Conservation (phyloP, 2,113 vertebrate genomes). For the Calidris pugnax region DNA sequence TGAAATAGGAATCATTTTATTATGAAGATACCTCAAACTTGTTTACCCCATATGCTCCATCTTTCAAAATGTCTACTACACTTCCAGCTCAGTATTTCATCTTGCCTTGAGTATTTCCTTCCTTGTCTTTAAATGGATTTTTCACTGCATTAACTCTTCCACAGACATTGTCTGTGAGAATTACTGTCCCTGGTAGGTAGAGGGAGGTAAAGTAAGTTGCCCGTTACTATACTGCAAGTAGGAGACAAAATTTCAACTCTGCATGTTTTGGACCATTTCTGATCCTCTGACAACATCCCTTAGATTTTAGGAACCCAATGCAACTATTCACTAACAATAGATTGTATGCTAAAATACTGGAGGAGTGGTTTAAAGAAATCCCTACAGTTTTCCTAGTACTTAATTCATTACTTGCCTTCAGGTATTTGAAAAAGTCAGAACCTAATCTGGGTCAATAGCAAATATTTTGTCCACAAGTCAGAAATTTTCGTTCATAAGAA, state of each 20-base stretch:
- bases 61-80: conserved; percentile 14
- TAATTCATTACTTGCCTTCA: background rate
- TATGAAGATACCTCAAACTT: conserved; percentile 44
- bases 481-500: background rate
- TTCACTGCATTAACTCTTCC: background rate
- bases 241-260: background rate
- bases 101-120: background rate
- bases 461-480: background rate
- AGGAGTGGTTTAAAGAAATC: background rate
- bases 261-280: background rate
- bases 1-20: conserved; percentile 44
- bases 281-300: background rate
- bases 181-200: background rate
- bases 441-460: background rate
- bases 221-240: background rate
- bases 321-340: background rate
- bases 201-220: background rate
- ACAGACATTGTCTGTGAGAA: background rate
- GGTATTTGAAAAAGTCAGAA: background rate
- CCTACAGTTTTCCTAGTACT: background rate
- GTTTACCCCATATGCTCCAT: conserved; percentile 25
- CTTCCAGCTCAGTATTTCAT: conserved; percentile 24
- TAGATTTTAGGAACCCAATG: background rate
- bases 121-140: background rate
- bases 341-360: background rate